Base-by-base conservation (phyloP, 2,113 vertebrate genomes). In the Oceanites oceanicus region DNA sequence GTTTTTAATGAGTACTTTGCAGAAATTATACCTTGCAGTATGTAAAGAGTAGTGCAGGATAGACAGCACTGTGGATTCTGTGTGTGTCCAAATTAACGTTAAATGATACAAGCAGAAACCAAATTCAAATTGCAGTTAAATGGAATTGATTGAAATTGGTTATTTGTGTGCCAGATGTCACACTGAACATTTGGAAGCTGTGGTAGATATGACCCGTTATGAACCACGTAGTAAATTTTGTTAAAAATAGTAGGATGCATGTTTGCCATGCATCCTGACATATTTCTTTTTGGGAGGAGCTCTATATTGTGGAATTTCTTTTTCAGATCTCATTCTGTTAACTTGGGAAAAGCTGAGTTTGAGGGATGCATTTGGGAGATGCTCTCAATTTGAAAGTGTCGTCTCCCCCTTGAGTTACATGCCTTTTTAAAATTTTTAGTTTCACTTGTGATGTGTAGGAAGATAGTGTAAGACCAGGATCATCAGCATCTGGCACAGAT, bases 191-290 rank as follows among this genome's bases (percentile, higher is more conserved):
- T 73, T 73, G 56, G 50, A 92, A 92, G 16, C 29, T 73, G 13
- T 25, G n/a, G 21, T 61, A 47, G 17, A 23, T 16, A 26, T 27
- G 29, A 47, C 15, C 19, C 19, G 32, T 61, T 81, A 45, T 36
- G 7, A 66, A 16, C 17, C 22, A 25, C 0, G 0, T 20, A 83
- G 4, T 75, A 45, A 79, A 49, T 22, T 70, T 3, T 3, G 34
- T 47, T 71, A 27, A 29, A 56, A 49, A 52, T 18, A 25, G 2
- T 13, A 30, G 10, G 22, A 21, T 15, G 9, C 5, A 38, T 26
- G 7, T 45, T 50, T 88, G 22, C 36, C 40, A 38, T 32, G n/a
- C n/a, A n/a, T n/a, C n/a, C 11, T 74, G 44, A 16, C 6, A 14
- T 20, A 40, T 45, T 66, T 58, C 7, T 65, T 58, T 47, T 32